Conservation (phyloP, 2,888 invertebrate genomes). For the Drosophila yooni region DNA sequence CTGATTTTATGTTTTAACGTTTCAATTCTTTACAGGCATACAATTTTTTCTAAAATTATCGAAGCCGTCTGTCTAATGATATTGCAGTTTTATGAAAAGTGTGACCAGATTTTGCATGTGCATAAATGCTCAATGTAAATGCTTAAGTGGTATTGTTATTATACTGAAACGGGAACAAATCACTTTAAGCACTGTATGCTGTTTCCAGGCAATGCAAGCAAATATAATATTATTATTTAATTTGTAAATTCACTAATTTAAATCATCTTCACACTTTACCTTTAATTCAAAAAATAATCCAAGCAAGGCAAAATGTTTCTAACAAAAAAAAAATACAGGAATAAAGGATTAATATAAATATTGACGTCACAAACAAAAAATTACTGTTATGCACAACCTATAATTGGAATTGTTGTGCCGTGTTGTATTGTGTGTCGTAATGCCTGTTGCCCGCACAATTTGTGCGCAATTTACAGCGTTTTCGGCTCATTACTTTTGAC, state of each 20-base stretch:
- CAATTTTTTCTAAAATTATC: constrained; percentile 6
- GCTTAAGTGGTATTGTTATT: constrained; percentile 6
- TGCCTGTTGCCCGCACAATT: constrained; percentile 69
- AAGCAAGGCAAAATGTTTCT: neutral
- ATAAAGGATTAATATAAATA: neutral
- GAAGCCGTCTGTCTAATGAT: constrained; percentile 46
- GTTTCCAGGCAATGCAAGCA: neutral
- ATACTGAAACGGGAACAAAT: neutral
- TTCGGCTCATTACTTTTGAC: constrained; percentile 92
- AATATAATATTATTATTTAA: neutral
- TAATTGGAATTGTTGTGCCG: neutral
- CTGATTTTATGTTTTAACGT: constrained; percentile 16
- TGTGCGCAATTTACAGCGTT: constrained; percentile 77
- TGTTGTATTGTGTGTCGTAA: constrained; percentile 37
- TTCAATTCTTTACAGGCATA: constrained; percentile 27
- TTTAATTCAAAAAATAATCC: neutral
- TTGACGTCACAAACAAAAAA: constrained; percentile 29
- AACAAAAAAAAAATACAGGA: neutral
- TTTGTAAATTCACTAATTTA: too few species aligned
- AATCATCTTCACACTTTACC: neutral
- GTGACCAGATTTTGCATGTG: constrained; percentile 16
- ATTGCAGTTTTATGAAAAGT: constrained; percentile 48
- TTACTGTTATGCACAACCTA: constrained; percentile 13
- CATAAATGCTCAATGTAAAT: neutral
- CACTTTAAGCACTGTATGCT: constrained; percentile 7